phyloP scores from a whole-genome alignment of 2,888 invertebrate species.

The Steinernema hermaphroditum region DNA sequence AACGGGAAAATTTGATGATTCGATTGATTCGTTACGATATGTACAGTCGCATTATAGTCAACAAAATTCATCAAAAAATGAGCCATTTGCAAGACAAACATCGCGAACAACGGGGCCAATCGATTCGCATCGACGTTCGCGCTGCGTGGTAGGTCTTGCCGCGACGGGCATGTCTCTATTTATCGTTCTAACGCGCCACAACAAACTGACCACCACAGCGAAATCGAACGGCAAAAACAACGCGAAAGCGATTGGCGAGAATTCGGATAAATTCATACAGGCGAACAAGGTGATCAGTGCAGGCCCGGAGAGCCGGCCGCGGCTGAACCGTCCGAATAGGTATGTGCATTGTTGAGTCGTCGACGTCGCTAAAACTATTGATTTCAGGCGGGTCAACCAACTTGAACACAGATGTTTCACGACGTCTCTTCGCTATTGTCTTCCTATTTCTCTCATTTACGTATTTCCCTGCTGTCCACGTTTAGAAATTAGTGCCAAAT shows the following conservation, averaged over 20 bases:
- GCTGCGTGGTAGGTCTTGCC: constrained; percentile 31
- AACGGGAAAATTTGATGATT: no score
- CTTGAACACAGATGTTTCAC: neutral
- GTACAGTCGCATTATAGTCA: no score
- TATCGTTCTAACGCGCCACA: constrained; percentile 31
- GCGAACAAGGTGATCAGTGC: no score
- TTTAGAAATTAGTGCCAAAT: no score
- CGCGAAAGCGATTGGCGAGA: neutral
- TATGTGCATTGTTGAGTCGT: neutral
- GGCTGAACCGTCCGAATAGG: neutral
- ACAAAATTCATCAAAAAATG: no score
- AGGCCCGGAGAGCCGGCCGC: no score
- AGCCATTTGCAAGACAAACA: no score
- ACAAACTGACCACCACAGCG: constrained; percentile 31
- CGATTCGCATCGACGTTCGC: constrained; percentile 29
- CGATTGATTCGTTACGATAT: no score
- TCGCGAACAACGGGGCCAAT: neutral
- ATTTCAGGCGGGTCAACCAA: constrained; percentile 15
- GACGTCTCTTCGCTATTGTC: neutral
- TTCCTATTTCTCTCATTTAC: neutral
- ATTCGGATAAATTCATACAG: no score
- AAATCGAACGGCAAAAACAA: constrained; percentile 26
- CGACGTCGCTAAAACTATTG: constrained; percentile 16
- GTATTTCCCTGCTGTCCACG: neutral
- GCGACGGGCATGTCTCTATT: constrained; percentile 29